phyloP scores from a whole-genome alignment of 2,888 invertebrate genomes.

The Reticulitermes lucifugus region DNA sequence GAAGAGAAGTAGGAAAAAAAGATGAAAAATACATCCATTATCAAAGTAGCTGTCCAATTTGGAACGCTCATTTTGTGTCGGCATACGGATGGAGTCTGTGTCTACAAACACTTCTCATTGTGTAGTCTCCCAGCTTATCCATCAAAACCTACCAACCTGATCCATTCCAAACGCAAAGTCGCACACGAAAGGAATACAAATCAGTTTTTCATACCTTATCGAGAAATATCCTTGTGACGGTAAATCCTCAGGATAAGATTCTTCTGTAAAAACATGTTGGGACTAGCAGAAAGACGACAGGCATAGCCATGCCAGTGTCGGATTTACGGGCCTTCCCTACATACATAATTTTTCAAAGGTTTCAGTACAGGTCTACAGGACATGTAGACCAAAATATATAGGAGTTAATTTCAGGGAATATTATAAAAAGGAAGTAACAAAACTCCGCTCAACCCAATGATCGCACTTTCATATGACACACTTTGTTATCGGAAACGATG shows the following conservation, averaged over 20 bases:
- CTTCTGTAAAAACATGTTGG: slow-evolving; percentile 16
- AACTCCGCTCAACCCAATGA: too few species aligned
- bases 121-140: slow-evolving; percentile 31
- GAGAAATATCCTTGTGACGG: neutral
- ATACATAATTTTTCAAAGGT: too few species aligned
- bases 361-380: too few species aligned
- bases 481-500: too few species aligned
- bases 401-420: too few species aligned
- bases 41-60: slow-evolving; percentile 11
- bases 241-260: slow-evolving; percentile 23
- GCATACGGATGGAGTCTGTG: slow-evolving; percentile 9
- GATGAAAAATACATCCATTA: neutral
- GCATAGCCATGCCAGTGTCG: too few species aligned
- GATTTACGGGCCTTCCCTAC: too few species aligned
- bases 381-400: too few species aligned
- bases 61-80: neutral
- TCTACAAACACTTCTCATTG: slow-evolving; percentile 21
- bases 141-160: slow-evolving; percentile 7
- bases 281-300: neutral
- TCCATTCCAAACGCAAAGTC: neutral
- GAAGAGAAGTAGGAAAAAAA: neutral
- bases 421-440: too few species aligned
- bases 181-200: slow-evolving; percentile 18
- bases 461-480: too few species aligned
- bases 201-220: slow-evolving; percentile 28